phyloP scores from a whole-genome alignment of 2,888 invertebrate species.

The Colletes collaris region DNA sequence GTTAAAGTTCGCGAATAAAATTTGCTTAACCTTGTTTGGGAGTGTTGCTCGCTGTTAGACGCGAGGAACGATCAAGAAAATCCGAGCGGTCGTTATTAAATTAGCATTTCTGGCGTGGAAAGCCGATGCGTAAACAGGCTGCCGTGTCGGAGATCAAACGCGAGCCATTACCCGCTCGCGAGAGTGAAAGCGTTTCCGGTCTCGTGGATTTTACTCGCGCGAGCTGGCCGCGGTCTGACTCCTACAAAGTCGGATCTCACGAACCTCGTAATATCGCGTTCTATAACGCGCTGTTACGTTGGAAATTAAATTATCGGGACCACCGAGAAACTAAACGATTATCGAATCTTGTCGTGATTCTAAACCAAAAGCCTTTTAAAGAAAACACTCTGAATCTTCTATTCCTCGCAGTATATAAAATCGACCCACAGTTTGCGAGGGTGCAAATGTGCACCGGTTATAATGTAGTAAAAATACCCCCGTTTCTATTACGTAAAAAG shows the following conservation, averaged over 20 bases:
- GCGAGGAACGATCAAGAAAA: background rate
- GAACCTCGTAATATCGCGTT: background rate
- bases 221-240: background rate
- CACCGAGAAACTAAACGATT: too few relatives aligned
- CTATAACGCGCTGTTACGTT: too few relatives aligned
- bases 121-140: background rate
- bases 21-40: background rate
- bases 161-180: constrained; percentile 8
- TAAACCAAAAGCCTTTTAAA: too few relatives aligned
- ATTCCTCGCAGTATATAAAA: too few relatives aligned
- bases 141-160: constrained; percentile 12
- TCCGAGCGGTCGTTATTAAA: background rate
- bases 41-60: background rate
- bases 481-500: background rate
- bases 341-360: too few relatives aligned
- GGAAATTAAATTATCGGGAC: too few relatives aligned
- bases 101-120: background rate
- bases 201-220: constrained; percentile 14
- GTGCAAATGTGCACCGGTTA: too few relatives aligned
- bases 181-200: constrained; percentile 31
- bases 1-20: too few relatives aligned
- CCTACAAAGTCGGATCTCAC: background rate
- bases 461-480: background rate
- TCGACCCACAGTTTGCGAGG: background rate
- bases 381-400: too few relatives aligned